These are phyloP conservation scores for Rhinoraja longicauda DNA, from an alignment of 2,797 vertebrate species.

Conservation along the genomic window DNA sequence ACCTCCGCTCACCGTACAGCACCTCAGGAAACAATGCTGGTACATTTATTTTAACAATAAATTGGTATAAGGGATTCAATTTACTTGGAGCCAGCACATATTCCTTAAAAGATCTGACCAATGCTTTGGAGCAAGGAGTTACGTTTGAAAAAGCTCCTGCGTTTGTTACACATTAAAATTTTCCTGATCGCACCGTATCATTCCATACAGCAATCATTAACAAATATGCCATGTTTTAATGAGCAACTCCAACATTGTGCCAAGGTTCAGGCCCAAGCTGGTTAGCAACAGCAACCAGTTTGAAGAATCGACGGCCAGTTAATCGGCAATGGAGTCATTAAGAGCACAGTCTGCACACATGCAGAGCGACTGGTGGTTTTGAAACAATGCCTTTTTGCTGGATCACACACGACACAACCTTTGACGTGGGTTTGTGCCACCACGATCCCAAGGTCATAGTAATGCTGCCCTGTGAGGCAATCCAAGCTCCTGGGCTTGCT, in stretches of 20 bases:
- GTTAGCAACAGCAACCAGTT: background rate
- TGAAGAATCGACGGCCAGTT: background rate
- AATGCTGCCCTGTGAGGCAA: too few relatives aligned
- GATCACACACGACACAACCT: too few relatives aligned
- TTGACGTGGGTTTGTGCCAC: too few relatives aligned
- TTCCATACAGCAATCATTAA: background rate
- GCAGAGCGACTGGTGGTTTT: background rate
- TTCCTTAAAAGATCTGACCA: background rate
- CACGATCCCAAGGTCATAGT: too few relatives aligned
- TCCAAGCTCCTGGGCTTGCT: too few relatives aligned
- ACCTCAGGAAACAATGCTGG: conserved; percentile 10
- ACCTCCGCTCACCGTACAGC: background rate
- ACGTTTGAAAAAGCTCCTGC: background rate
- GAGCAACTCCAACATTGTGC: too few relatives aligned
- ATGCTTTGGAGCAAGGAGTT: background rate
- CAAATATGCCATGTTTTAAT: conserved; percentile 25
- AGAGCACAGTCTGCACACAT: background rate
- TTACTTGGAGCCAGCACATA: background rate
- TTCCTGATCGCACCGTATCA: background rate
- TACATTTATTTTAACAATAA: conserved; percentile 2
- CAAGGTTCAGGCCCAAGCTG: background rate
- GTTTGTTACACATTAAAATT: background rate
- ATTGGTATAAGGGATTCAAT: background rate
- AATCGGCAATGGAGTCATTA: background rate
- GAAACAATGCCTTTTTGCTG: background rate